Evolutionary conservation across 2,797 vertebrate genomes (phyloP).

Genomic region (Hylomyscus alleni): DNA sequence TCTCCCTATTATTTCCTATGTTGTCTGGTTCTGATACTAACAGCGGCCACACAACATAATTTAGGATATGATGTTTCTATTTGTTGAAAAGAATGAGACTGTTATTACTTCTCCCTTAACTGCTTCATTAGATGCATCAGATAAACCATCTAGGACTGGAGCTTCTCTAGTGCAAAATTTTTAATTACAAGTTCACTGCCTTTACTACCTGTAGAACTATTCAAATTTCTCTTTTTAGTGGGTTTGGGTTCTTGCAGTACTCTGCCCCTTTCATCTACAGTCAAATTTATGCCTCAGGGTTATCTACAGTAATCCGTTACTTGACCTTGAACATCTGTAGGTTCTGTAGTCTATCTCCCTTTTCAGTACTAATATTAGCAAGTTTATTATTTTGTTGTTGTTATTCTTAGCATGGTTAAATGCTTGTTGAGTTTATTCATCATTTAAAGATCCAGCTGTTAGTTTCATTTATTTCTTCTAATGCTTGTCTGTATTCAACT

Average conservation of each 20-base stretch:
- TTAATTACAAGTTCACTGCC: neutral
- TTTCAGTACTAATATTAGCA: conserved; percentile 5
- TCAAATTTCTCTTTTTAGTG: neutral
- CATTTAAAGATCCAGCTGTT: conserved; percentile 24
- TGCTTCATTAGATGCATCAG: neutral
- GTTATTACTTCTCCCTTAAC: neutral
- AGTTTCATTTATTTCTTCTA: conserved; percentile 12
- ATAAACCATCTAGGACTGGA: neutral
- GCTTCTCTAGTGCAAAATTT: neutral
- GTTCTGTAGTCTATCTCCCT: neutral
- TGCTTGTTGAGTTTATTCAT: neutral
- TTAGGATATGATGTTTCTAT: neutral
- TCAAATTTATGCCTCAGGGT: neutral
- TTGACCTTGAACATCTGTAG: neutral
- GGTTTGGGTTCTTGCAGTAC: neutral
- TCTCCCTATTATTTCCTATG: neutral
- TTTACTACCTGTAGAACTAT: neutral
- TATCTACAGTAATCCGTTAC: neutral
- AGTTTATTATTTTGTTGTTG: neutral
- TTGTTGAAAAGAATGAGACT: neutral
- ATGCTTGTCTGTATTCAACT: neutral
- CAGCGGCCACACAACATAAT: neutral
- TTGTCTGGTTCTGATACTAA: neutral
- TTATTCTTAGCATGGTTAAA: neutral
- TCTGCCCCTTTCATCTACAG: neutral